phyloP scores from a whole-genome alignment of 2,113 vertebrate species.

The Salvelinus fontinalis region DNA sequence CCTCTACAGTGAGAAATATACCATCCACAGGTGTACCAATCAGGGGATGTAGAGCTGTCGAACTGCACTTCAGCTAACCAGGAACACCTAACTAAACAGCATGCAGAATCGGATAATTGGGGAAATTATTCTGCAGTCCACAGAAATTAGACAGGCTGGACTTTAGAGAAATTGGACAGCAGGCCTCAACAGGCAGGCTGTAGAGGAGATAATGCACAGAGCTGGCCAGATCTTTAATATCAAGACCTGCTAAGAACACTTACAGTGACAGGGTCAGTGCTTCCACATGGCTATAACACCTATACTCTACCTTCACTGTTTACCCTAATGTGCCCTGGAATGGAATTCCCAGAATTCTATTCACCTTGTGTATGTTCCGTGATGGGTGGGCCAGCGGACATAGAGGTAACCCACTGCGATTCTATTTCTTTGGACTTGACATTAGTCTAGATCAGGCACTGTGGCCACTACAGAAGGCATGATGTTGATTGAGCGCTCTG shows the following conservation, averaged over 20 bases:
- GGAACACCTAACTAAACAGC: conserved; percentile 31
- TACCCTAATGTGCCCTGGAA: neutral
- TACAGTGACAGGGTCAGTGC: conserved; percentile 1
- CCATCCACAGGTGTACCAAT: neutral
- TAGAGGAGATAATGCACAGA: neutral
- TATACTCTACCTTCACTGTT: neutral
- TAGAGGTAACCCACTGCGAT: too few species aligned
- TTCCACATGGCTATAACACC: neutral
- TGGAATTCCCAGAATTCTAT: neutral
- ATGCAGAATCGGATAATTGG: conserved; percentile 39
- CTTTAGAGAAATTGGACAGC: neutral
- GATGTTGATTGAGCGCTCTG: too few species aligned
- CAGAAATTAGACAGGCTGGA: neutral
- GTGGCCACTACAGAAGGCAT: too few species aligned
- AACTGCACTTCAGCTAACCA: conserved; percentile 5
- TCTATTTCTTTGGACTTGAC: too few species aligned
- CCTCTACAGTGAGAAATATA: too few species aligned
- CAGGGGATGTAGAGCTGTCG: neutral
- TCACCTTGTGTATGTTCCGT: neutral
- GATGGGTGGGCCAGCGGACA: too few species aligned
- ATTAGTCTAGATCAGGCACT: too few species aligned
- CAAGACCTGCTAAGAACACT: conserved; percentile 12
- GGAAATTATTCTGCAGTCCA: conserved; percentile 43
- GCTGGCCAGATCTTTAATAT: conserved; percentile 3
- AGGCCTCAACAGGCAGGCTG: neutral